Evolutionary conservation across 2,113 vertebrate genomes (phyloP).

Genomic region (Nannobrachium achirus): DNA sequence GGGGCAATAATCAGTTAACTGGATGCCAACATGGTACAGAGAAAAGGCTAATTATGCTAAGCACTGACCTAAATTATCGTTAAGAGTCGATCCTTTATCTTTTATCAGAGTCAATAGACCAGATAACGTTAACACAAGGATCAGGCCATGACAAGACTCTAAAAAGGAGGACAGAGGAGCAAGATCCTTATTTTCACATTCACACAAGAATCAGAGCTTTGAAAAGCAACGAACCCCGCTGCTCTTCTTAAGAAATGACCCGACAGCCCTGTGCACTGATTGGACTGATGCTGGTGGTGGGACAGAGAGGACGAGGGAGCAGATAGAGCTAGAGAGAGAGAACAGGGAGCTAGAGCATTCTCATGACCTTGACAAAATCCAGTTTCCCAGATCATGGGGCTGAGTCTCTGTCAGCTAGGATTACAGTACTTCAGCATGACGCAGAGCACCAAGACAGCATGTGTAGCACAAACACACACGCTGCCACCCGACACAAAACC

Average conservation of each 20-base stretch:
- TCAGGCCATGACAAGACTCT: neutral
- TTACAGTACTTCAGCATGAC: slow-evolving; percentile 51
- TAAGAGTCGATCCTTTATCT: too few relatives aligned
- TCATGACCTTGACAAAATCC: slow-evolving; percentile 60
- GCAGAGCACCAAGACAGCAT: slow-evolving; percentile 7
- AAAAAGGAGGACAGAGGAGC: neutral
- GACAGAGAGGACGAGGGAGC: neutral
- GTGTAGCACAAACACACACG: neutral
- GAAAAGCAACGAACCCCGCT: neutral
- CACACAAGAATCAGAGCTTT: neutral
- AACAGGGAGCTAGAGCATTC: slow-evolving; percentile 28
- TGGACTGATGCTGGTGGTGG: neutral
- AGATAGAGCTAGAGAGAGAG: slow-evolving; percentile 12
- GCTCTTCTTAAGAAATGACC: neutral
- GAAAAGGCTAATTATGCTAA: too few relatives aligned
- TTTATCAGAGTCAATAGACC: too few relatives aligned
- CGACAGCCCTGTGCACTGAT: neutral
- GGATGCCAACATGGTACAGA: too few relatives aligned
- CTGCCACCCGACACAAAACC: neutral
- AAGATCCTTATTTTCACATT: too few relatives aligned
- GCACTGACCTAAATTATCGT: too few relatives aligned
- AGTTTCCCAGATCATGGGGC: slow-evolving; percentile 30
- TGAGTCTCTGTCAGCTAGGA: slow-evolving; percentile 26
- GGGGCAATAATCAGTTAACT: too few relatives aligned
- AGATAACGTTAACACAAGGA: too few relatives aligned